Percentiles rank a stretch among this genome's conserved stretches.
phyloP scores from a whole-genome alignment of 2,113 vertebrate species.

The Aix galericulata region DNA sequence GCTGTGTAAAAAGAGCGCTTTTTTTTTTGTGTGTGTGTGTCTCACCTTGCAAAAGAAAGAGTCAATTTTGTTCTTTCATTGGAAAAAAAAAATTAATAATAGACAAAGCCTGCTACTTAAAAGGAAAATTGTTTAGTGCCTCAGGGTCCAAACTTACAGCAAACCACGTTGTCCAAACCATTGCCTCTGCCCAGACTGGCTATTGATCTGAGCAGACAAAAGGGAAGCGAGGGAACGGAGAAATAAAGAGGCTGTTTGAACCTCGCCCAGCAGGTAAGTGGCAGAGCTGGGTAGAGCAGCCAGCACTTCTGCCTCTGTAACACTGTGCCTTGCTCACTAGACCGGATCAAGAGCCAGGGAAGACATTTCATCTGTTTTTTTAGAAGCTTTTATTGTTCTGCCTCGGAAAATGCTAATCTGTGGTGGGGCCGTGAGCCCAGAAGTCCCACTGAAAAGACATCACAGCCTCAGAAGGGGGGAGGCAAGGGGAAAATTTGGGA shows the following conservation, averaged over 20 bases:
- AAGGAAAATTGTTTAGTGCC: not conserved
- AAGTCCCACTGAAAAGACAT: not conserved
- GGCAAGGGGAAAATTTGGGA: not conserved
- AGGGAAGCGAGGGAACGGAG: not conserved
- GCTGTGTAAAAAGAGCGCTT: not conserved
- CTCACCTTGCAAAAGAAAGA: not conserved
- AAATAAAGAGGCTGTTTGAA: not conserved
- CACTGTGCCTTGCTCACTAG: accelerated
- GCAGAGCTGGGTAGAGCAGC: not conserved
- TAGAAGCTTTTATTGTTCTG: not conserved
- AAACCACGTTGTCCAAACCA: not conserved
- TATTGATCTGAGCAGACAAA: not conserved
- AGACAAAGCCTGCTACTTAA: not conserved
- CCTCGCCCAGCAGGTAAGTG: not conserved
- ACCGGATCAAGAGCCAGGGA: not conserved
- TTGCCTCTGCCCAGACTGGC: not conserved
- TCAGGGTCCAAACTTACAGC: not conserved
- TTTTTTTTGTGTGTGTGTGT: not conserved
- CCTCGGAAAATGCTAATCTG: not conserved
- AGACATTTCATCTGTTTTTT: not conserved
- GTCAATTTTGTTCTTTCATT: not conserved
- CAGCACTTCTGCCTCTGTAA: not conserved
- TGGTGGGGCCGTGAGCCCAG: not conserved
- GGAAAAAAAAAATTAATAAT: not conserved
- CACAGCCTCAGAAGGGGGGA: accelerated